Base-by-base conservation (phyloP, 2,888 invertebrate species). In the Eurytoma adleriae region DNA sequence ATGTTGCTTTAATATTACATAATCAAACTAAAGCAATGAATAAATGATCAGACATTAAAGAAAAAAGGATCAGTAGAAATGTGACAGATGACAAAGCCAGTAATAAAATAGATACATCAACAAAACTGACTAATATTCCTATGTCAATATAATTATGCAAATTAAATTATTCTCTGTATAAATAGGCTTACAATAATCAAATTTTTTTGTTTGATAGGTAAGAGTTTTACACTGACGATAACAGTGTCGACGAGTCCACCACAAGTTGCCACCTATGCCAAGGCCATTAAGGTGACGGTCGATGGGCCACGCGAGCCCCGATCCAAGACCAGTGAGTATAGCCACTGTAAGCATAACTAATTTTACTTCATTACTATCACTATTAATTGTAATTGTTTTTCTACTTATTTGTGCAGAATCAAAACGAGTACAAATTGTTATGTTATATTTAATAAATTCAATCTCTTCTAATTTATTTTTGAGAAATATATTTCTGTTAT, bases 251-350 rank as follows among this genome's bases (percentile, higher is more conserved):
- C 98, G 86, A 94, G 95, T 86, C 99, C 99, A 74, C 97, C 98
- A n/a, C 98, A 98, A 92, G 96, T 99, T 83, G 96, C 98, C 81
- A 97, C 98, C 18, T 98, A 98, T 92, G 96, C 96, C 91, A 98
- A 98, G 91, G 98, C 98, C 83, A 99, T 99, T 92, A 99, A 99
- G 92, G 98, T 99, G 85, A 99, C 99, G 27, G 98, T 99, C 76
- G 99, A 99, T 91, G 99, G 99, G 85, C 99, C 99, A 13, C 92
- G 99, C 87, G 98, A 98, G 91, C 98, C 99, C 7, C 93, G 98
- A 88, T 97, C 97, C 85, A 97, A 97, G 93, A 96, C 96, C 92
- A 96, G 96, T 96, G 94, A 95, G 96, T 93, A 91, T 89, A 40
- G 40, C 40, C 90, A 91, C 90, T 91, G 90, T 90, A 91, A 91